These are phyloP conservation scores for Balanococcus diminutus DNA, from an alignment of 2,888 invertebrate species.

Conservation along the genomic window DNA sequence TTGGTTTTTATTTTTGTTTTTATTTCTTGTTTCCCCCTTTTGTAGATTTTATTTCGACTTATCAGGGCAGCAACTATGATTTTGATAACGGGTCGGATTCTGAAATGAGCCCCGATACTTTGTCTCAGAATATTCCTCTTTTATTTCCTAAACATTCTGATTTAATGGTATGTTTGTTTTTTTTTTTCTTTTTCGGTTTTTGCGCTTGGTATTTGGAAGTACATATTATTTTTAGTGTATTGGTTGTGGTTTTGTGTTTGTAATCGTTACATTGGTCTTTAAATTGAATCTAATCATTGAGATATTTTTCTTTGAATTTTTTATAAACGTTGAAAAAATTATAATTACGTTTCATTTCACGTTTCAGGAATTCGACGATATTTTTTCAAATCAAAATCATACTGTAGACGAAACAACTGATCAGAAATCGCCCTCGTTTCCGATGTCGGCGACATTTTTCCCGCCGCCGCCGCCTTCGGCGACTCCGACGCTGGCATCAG, in stretches of 20 bases:
- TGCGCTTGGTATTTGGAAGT: too few species aligned
- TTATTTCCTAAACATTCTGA: constrained; percentile 39
- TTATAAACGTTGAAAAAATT: too few species aligned
- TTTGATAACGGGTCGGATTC: constrained; percentile 16
- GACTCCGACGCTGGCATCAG: neutral
- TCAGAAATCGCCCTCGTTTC: constrained; percentile 11
- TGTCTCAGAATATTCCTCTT: constrained; percentile 38
- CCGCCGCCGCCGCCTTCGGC: neutral
- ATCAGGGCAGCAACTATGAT: constrained; percentile 20
- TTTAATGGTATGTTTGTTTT: constrained; percentile 43
- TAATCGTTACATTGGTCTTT: neutral
- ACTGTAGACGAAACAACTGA: neutral
- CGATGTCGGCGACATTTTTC: neutral
- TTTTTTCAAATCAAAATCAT: constrained; percentile 28
- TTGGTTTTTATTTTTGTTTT: constrained; percentile 3
- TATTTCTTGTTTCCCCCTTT: neutral
- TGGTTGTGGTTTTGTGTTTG: neutral
- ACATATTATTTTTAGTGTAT: too few species aligned
- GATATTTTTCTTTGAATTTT: neutral
- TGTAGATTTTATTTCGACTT: constrained; percentile 46
- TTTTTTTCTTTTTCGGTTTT: constrained; percentile 5
- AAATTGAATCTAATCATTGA: neutral
- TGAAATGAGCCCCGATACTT: constrained; percentile 45
- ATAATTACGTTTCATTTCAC: neutral
- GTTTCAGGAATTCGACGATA: constrained; percentile 41